These are phyloP conservation scores for Oeneis ivallda DNA, from an alignment of 2,888 invertebrate genomes.

Conservation along the genomic window DNA sequence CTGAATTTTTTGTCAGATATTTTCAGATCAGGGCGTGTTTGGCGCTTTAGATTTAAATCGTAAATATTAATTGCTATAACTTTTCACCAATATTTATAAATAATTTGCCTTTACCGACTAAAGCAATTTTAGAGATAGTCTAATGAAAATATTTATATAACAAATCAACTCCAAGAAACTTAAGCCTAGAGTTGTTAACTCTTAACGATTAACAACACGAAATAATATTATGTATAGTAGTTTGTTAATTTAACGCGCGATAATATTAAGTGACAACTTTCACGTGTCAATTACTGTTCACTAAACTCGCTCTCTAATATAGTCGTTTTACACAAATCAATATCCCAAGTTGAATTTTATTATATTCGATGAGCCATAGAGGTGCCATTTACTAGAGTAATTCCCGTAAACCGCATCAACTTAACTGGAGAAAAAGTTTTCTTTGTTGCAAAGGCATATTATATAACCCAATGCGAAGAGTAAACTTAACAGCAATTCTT, in stretches of 20 bases:
- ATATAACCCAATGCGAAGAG: no score
- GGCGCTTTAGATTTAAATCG: no score
- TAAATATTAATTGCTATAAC: no score
- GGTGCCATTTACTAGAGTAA: background rate
- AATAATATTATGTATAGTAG: background rate
- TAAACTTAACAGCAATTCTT: no score
- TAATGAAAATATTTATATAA: background rate
- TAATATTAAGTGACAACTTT: slow-evolving; percentile 16
- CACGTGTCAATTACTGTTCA: slow-evolving; percentile 12
- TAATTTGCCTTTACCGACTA: no score
- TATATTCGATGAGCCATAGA: background rate
- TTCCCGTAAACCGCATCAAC: no score
- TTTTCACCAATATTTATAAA: no score
- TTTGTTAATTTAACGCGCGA: slow-evolving; percentile 6
- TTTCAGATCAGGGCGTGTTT: no score
- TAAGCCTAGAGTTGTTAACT: background rate
- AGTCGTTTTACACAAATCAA: slow-evolving; percentile 17
- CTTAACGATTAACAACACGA: slow-evolving; percentile 1
- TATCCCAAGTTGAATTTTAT: slow-evolving; percentile 19
- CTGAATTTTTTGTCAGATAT: no score
- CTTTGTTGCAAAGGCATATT: no score
- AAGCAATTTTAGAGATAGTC: background rate
- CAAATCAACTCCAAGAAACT: background rate
- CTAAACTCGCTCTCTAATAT: slow-evolving; percentile 13
- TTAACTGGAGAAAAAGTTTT: no score